A percentile compares a stretch with the other conserved stretches of the same genome.
phyloP scores from a whole-genome alignment of 2,113 vertebrate species.

The Zeus faber region DNA sequence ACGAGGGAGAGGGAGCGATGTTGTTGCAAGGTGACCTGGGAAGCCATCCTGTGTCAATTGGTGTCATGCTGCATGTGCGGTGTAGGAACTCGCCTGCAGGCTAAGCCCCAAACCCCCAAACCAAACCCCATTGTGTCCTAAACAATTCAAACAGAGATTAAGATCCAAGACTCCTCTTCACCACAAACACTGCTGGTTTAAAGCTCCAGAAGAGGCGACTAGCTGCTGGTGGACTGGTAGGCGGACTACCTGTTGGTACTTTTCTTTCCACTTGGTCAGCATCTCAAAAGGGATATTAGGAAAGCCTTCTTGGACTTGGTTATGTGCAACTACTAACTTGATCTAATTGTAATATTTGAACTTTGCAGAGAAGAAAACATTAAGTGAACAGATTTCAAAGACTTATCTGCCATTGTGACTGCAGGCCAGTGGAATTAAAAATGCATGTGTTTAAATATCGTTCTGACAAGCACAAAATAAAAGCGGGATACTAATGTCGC shows the following conservation, averaged over 20 bases:
- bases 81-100: constrained; percentile 61
- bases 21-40: constrained; percentile 73
- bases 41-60: constrained; percentile 72
- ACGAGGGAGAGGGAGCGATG: constrained; percentile 53
- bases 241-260: constrained; percentile 48
- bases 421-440: too few species aligned
- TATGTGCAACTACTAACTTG: too few species aligned
- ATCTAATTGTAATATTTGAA: too few species aligned
- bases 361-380: too few species aligned
- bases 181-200: constrained; percentile 46
- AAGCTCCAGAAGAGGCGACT: constrained; percentile 40
- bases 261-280: background rate
- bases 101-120: constrained; percentile 33
- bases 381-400: too few species aligned
- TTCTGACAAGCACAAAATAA: too few species aligned
- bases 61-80: constrained; percentile 72
- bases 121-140: constrained; percentile 61
- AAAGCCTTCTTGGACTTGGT: constrained; percentile 36
- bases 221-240: constrained; percentile 16
- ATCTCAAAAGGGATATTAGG: constrained; percentile 20
- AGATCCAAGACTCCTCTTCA: constrained; percentile 47
- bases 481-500: too few species aligned
- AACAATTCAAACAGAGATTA: constrained; percentile 59
- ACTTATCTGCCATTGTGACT: too few species aligned
- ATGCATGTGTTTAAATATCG: too few species aligned